Evolutionary conservation across 2,797 vertebrate species (phyloP).

Genomic region (Tapera naevia): DNA sequence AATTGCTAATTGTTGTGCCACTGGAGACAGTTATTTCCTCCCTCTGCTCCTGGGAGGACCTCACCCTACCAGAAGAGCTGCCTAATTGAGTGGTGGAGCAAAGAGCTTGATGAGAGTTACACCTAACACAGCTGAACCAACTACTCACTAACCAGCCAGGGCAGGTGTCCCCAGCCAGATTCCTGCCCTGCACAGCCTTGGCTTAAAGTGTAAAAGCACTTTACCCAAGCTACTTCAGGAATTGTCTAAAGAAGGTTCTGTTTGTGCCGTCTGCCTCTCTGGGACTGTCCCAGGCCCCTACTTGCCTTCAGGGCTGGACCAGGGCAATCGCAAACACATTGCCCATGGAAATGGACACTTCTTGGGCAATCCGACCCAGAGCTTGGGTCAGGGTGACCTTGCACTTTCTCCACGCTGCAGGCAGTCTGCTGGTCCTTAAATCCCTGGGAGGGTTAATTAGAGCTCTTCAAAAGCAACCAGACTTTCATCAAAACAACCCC

Average conservation of each 20-base stretch:
- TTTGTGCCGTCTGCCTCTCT: background rate
- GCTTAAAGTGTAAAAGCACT: background rate
- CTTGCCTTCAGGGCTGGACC: background rate
- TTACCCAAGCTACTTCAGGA: background rate
- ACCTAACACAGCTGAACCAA: background rate
- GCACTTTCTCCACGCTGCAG: background rate
- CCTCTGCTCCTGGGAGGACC: background rate
- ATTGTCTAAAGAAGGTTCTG: background rate
- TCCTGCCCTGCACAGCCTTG: background rate
- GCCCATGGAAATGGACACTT: fast-evolving
- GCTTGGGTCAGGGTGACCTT: background rate
- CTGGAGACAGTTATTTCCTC: background rate
- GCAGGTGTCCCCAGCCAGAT: background rate
- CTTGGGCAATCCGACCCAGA: background rate
- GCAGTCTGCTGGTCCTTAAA: background rate
- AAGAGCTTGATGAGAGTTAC: background rate
- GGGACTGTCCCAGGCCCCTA: background rate
- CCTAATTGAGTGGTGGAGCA: background rate
- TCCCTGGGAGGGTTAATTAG: background rate
- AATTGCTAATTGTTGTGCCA: too few species aligned
- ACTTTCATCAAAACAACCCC: background rate
- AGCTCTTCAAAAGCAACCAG: background rate
- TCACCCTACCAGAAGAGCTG: too few species aligned
- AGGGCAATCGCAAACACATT: background rate
- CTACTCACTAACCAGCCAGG: background rate